Percentiles rank a stretch among this genome's conserved stretches.
Evolutionary conservation across 2,888 invertebrate species (phyloP).

Genomic region (Mythimna lalbum): DNA sequence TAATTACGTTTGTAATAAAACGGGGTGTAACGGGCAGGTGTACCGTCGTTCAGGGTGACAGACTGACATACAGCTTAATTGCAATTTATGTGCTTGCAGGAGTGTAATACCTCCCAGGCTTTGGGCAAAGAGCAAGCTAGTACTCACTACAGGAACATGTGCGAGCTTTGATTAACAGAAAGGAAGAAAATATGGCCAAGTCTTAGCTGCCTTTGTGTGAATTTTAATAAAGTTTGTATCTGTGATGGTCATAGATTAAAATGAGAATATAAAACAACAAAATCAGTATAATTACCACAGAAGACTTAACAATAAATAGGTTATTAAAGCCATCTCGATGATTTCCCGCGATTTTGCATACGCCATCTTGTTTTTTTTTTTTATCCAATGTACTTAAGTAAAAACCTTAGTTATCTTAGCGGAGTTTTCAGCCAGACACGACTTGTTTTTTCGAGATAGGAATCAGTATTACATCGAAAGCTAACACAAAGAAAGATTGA

Average conservation of each 20-base stretch:
- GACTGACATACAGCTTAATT: conserved; percentile 66
- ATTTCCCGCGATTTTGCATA: conserved; percentile 12
- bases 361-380: neutral
- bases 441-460: conserved; percentile 6
- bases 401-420: neutral
- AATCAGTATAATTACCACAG: neutral
- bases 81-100: conserved; percentile 66
- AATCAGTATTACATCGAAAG: neutral
- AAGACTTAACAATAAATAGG: neutral
- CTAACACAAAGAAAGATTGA: neutral
- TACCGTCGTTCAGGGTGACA: conserved; percentile 42
- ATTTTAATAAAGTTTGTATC: no score
- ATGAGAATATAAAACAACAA: neutral
- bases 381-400: neutral
- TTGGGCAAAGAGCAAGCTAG: neutral
- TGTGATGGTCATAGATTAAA: no score
- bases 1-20: conserved; percentile 63
- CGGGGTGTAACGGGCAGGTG: conserved; percentile 43
- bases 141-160: conserved; percentile 1
- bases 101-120: conserved; percentile 43
- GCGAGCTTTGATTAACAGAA: conserved; percentile 10
- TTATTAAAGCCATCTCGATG: neutral
- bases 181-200: no score
- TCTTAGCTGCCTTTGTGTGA: no score
- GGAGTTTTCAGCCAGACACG: neutral